Percentiles rank a stretch among this genome's conserved stretches.
These are phyloP conservation scores for Timema cristinae DNA, from an alignment of 2,888 invertebrate genomes.

Conservation along the genomic window DNA sequence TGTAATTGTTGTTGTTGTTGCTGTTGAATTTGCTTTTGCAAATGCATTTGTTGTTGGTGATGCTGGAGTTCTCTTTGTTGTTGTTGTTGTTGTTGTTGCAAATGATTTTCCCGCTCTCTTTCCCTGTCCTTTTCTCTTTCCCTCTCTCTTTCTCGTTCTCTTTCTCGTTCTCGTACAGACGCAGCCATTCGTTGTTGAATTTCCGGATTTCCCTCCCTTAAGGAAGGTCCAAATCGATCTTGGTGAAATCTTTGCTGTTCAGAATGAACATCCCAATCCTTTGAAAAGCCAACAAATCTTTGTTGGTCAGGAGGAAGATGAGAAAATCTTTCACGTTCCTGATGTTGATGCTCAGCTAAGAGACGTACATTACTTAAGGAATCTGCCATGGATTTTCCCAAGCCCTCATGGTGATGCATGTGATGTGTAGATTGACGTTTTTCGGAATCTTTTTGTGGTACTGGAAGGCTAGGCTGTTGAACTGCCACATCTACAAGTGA, in stretches of 20 bases:
- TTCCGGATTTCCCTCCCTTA: constrained; percentile 39
- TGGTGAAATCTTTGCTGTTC: constrained; percentile 41
- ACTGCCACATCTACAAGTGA: constrained; percentile 89
- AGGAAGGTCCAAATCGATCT: constrained; percentile 30
- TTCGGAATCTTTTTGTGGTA: constrained; percentile 54
- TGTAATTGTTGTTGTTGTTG: constrained; percentile 44
- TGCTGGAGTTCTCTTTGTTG: constrained; percentile 37
- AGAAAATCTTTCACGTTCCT: constrained; percentile 38
- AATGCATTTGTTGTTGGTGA: constrained; percentile 44
- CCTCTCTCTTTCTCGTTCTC: constrained; percentile 35
- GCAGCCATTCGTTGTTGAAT: constrained; percentile 38
- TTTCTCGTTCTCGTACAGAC: constrained; percentile 39
- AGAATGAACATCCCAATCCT: constrained; percentile 39
- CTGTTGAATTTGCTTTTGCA: constrained; percentile 46
- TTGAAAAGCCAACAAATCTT: constrained; percentile 12
- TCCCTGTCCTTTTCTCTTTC: constrained; percentile 17
- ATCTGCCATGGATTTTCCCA: constrained; percentile 52
- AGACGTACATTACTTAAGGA: constrained; percentile 20
- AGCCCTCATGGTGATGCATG: constrained; percentile 48
- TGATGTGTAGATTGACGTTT: constrained; percentile 32
- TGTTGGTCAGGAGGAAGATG: constrained; percentile 21
- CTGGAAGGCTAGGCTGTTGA: constrained; percentile 82
- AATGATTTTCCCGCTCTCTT: constrained; percentile 42
- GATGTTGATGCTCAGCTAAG: constrained; percentile 31
- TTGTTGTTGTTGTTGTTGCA: constrained; percentile 44